Evolutionary conservation across 2,888 invertebrate species (phyloP), one percentile per base, ranked within the genome.

Genomic region (Drosophila paracracens): DNA sequence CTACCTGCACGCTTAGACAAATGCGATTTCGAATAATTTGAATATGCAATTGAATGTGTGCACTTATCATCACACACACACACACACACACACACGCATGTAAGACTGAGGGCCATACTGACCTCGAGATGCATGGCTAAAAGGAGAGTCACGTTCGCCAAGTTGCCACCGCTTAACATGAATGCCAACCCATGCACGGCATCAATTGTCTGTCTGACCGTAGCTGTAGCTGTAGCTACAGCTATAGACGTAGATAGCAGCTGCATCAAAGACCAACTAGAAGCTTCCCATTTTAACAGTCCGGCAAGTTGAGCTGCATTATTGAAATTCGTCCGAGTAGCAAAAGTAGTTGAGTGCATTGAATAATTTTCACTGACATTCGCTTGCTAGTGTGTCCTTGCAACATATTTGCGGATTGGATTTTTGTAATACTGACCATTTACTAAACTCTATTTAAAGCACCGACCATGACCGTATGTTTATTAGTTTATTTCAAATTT

Each of bases 41-140:
- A 87, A 87, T 87, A 84, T 83, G 81, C 83, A 89, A 84, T 83
- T 83, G 88, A 84, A 87, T 87, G 87, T 89, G 83, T 87, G 87
- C 85, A 87, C 79, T 81, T 82, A 84, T 70, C 81, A 63, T 68
- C 74, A 70, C 70, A 69, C 58, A 60, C 54, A 53, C 60, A 57
- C 59, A 48, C 54, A 38, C 40, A 36, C 46, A 31, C 48, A 57
- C 31, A 72, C 31, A 68, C 21, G 43, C 21, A 43, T 18, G 2
- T 7, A 51, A 51, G 25, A 61, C 61, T 51, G 57, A 52, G 43
- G 43, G 61, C 56, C 69, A 46, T 46, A 38, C 27, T 61, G 56
- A 62, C 21, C 25, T 57, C 48, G 40, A 59, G 58, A 40, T 54
- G 63, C 66, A 63, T 35, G 63, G 62, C 27, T 52, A 67, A 64